Conservation (phyloP, 2,888 invertebrate genomes). For the Zonitis immaculata region DNA sequence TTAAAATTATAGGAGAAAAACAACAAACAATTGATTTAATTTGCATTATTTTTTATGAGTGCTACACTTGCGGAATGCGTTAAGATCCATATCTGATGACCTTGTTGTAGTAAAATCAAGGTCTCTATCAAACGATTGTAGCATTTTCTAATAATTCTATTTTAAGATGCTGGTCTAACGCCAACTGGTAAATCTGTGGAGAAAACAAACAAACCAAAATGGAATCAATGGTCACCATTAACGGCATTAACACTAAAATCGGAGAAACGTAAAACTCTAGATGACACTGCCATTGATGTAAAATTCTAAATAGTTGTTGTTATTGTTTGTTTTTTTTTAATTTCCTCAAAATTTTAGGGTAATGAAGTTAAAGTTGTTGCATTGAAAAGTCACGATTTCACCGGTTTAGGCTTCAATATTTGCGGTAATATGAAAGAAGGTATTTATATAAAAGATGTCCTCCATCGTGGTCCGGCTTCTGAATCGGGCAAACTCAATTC, state of each 20-base stretch:
- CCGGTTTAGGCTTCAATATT: constrained; percentile 81
- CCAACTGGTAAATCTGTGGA: constrained; percentile 39
- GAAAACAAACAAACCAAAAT: constrained; percentile 40
- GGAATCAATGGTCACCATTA: constrained; percentile 50
- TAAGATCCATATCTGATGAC: constrained; percentile 9
- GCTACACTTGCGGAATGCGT: constrained; percentile 15
- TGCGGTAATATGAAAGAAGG: constrained; percentile 89
- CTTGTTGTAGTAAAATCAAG: constrained; percentile 14
- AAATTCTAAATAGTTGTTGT: too few relatives aligned
- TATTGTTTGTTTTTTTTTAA: too few relatives aligned
- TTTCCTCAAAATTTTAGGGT: constrained; percentile 52
- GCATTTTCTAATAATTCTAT: not conserved
- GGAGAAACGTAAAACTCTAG: constrained; percentile 54
- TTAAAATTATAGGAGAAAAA: not conserved
- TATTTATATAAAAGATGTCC: constrained; percentile 80
- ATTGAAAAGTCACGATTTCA: constrained; percentile 80
- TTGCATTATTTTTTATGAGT: constrained; percentile 17
- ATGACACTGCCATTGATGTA: constrained; percentile 56
- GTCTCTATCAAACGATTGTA: not conserved
- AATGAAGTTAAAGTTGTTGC: constrained; percentile 62
- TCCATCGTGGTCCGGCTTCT: constrained; percentile 82
- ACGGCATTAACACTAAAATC: constrained; percentile 43
- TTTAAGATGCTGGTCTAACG: constrained; percentile 44
- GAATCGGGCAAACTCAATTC: constrained; percentile 76
- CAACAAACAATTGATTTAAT: constrained; percentile 1